These are phyloP conservation scores for Pristionchus maxplancki DNA, from an alignment of 2,888 invertebrate species.

Conservation along the genomic window DNA sequence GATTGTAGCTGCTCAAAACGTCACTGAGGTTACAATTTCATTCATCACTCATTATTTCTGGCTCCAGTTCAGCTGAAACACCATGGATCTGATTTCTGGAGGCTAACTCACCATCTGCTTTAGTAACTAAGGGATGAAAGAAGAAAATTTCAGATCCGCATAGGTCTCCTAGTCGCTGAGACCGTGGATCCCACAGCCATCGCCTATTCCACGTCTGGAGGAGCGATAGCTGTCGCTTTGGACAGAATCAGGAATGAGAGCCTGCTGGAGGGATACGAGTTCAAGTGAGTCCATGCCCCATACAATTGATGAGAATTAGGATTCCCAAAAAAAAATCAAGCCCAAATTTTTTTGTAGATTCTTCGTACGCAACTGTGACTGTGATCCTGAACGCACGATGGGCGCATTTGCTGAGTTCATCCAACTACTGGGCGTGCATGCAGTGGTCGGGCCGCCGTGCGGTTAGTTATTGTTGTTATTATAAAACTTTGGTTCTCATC, in stretches of 20 bases:
- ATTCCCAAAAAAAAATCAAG: too few relatives aligned
- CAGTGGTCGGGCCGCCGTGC: slow-evolving; percentile 60
- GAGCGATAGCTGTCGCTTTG: slow-evolving; percentile 65
- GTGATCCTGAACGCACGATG: background rate
- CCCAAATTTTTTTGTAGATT: background rate
- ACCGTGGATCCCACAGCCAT: slow-evolving; percentile 54
- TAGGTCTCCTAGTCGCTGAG: slow-evolving; percentile 77
- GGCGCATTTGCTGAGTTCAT: slow-evolving; percentile 53
- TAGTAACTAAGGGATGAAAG: background rate
- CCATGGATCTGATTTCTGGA: too few relatives aligned
- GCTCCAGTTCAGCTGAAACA: too few relatives aligned
- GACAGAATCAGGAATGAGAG: slow-evolving; percentile 61
- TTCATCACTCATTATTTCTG: background rate
- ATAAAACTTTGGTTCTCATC: background rate
- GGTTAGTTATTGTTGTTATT: background rate
- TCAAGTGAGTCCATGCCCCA: slow-evolving; percentile 55
- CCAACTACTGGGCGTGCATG: slow-evolving; percentile 57
- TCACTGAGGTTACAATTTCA: background rate
- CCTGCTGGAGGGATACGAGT: slow-evolving; percentile 59
- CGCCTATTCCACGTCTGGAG: slow-evolving; percentile 61
- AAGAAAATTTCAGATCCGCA: slow-evolving; percentile 85
- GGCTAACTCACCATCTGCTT: too few relatives aligned
- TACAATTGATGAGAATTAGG: too few relatives aligned
- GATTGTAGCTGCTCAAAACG: background rate
- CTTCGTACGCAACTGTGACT: slow-evolving; percentile 7